These are phyloP conservation scores for Hydra vulgaris DNA, from an alignment of 30 jellyfish, hydroid and myxozoan species.

Conservation along the genomic window DNA sequence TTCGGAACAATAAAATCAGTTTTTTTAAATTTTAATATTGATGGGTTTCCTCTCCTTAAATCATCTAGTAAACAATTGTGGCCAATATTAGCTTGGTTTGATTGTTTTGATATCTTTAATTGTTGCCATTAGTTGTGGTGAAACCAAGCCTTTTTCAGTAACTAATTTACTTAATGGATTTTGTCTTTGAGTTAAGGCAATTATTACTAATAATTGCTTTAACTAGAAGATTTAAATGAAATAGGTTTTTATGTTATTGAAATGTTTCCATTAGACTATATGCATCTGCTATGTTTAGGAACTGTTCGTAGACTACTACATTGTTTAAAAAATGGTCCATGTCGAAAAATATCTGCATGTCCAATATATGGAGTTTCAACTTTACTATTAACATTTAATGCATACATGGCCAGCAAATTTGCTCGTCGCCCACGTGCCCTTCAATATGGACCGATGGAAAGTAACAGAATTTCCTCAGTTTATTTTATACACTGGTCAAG, in stretches of 20 bases:
- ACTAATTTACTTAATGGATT: too few species aligned
- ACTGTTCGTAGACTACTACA: too few species aligned
- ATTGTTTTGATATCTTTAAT: slow-evolving; percentile 7
- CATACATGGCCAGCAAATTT: slow-evolving; percentile 17
- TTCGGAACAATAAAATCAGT: too few species aligned
- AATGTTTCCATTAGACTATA: too few species aligned
- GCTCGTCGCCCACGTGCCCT: slow-evolving; percentile 37
- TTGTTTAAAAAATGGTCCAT: background rate
- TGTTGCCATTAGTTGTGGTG: slow-evolving; percentile 37
- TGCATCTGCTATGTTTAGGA: too few species aligned
- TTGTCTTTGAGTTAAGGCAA: too few species aligned
- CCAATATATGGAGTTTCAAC: background rate
- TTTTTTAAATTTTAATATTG: slow-evolving; percentile 12
- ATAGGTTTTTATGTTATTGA: too few species aligned
- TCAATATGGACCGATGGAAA: slow-evolving; percentile 29
- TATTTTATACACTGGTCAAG: slow-evolving; percentile 40
- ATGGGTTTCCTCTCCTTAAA: slow-evolving; percentile 21
- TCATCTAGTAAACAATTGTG: slow-evolving; percentile 29
- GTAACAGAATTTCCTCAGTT: too few species aligned
- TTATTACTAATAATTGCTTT: too few species aligned
- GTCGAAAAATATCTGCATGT: background rate
- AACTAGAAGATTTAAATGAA: too few species aligned
- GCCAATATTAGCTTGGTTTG: slow-evolving; percentile 23
- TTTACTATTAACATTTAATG: slow-evolving; percentile 5
- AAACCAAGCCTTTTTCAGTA: slow-evolving; percentile 11